A percentile compares a stretch with the other conserved stretches of the same genome.
Conservation (phyloP, 2,888 invertebrate genomes). For the Herminia tarsipennalis region DNA sequence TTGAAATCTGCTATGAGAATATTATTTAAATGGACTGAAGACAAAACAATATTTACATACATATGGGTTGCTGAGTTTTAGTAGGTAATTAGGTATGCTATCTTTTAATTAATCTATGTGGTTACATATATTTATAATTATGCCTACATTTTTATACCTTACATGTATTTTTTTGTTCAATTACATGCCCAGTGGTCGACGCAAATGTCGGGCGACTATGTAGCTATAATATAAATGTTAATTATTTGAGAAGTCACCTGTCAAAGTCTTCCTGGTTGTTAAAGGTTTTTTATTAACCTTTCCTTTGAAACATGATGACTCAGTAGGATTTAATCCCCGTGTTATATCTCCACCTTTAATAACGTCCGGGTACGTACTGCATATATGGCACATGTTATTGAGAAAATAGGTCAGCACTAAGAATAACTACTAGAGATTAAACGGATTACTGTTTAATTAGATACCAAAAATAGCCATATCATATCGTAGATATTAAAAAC, state of each 20-base stretch:
- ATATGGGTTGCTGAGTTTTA: too few relatives aligned
- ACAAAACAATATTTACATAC: too few relatives aligned
- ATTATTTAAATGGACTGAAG: too few relatives aligned
- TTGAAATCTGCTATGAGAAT: too few relatives aligned
- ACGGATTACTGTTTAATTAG: too few relatives aligned
- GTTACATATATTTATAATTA: not conserved
- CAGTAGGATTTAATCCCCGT: not conserved
- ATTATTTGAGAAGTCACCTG: conserved; percentile 25
- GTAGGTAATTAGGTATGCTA: too few relatives aligned
- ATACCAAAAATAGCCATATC: too few relatives aligned
- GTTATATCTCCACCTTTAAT: not conserved
- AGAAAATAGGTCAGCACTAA: too few relatives aligned
- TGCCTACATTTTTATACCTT: not conserved
- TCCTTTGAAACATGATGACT: not conserved
- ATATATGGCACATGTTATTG: too few relatives aligned
- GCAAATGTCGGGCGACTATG: conserved; percentile 11
- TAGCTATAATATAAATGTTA: conserved; percentile 25
- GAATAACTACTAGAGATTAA: too few relatives aligned
- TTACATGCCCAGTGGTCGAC: conserved; percentile 12
- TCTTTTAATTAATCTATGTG: not conserved
- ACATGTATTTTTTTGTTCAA: conserved; percentile 5
- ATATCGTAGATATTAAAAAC: too few relatives aligned
- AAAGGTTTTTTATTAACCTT: not conserved
- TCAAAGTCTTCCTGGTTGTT: conserved; percentile 26
- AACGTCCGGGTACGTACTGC: not conserved